phyloP scores from a whole-genome alignment of 2,797 vertebrate species.

The Falco berigora region DNA sequence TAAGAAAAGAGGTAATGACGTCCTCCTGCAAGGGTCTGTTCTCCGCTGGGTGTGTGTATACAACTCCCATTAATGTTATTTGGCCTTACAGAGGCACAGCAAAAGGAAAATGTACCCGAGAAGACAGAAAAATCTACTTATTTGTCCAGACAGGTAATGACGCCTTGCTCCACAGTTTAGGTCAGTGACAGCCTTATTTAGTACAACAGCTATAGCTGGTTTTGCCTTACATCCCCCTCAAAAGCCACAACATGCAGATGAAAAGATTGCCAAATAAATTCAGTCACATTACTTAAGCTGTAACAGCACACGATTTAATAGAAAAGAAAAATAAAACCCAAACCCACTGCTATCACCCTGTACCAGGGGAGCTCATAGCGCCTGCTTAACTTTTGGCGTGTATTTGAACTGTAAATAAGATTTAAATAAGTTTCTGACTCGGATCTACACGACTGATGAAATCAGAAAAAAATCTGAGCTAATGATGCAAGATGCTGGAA shows the following conservation, averaged over 20 bases:
- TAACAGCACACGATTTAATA: neutral
- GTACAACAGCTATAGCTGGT: neutral
- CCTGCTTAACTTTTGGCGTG: neutral
- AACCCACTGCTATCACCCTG: neutral
- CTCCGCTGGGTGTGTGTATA: neutral
- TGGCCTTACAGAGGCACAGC: neutral
- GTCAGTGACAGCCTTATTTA: neutral
- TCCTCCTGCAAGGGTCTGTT: neutral
- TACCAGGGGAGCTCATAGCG: neutral
- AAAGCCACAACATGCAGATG: neutral
- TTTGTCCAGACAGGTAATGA: neutral
- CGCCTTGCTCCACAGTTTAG: neutral
- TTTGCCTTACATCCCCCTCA: neutral
- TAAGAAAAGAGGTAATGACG: neutral
- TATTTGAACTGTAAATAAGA: neutral
- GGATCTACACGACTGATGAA: neutral
- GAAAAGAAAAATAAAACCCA: neutral
- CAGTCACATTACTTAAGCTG: conserved; percentile 9
- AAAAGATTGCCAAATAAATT: neutral
- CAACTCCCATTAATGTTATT: neutral
- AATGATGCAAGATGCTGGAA: neutral
- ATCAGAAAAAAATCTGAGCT: neutral
- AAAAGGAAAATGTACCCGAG: neutral
- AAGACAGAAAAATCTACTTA: neutral
- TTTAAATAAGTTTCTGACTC: neutral